phyloP scores from a whole-genome alignment of 1,140 invertebrate species.

The Lepidurus arcticus region DNA sequence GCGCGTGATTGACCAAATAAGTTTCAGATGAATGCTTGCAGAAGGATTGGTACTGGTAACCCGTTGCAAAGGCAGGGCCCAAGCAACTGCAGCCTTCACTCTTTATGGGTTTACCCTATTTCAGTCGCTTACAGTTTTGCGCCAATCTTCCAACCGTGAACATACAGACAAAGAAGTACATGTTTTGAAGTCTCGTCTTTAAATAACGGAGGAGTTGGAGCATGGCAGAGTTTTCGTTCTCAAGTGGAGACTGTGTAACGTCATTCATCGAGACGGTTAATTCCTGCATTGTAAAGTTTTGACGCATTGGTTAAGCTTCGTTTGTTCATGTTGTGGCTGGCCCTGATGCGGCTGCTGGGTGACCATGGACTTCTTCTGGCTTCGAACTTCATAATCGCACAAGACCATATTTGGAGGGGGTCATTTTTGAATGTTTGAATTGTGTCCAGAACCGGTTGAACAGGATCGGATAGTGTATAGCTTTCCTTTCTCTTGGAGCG shows the following conservation, averaged over 20 bases:
- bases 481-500: not conserved
- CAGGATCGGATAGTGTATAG: not conserved
- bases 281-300: too few species aligned
- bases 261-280: too few species aligned
- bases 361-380: not conserved
- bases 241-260: too few species aligned
- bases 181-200: not conserved
- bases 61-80: too few species aligned
- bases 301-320: not conserved
- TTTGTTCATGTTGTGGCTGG: not conserved
- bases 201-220: not conserved
- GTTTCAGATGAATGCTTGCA: not conserved
- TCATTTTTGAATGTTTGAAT: not conserved
- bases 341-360: not conserved
- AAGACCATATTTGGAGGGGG: constrained; percentile 9
- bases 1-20: not conserved
- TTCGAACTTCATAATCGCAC: not conserved
- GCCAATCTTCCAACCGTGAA: not conserved
- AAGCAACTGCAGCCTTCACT: not conserved
- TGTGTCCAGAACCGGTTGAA: not conserved
- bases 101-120: not conserved
- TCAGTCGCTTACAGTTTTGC: not conserved
- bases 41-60: too few species aligned
- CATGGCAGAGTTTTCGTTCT: too few species aligned
- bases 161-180: not conserved